Evolutionary conservation across 1,140 invertebrate species (phyloP), one percentile per base, ranked within the genome.

Genomic region (Papilio xuthus): DNA sequence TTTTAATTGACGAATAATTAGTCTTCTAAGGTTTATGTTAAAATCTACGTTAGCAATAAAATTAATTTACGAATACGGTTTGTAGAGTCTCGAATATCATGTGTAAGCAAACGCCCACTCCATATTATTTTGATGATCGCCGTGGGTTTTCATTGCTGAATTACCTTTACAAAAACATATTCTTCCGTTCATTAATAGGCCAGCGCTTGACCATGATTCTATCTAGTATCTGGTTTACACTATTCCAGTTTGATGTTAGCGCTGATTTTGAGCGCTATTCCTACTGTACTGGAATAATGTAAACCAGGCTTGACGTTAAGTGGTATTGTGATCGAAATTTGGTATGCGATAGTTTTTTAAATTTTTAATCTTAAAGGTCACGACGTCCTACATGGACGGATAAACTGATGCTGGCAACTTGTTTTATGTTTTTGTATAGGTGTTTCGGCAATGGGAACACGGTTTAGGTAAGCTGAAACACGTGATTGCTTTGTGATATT

Each of bases 401-500:
- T 6, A 37, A 37, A 37, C 7, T 37, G 32, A 37, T 37, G 32
- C 32, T 37, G 7, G 32, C 32, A 37, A 37, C 7, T 37, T 1
- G 50, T n/a, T 18, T 20, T 53, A 53, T n/a, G n/a, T 53, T 53
- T 53, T 53, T 20, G 13, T 50, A 50, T 0, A 2, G 42, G 18
- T 20, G 8, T 53, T 53, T n/a, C 18, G 8, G 18, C 50, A 53
- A 18, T 53, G n/a, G 18, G 10, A 18, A n/a, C 50, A 20, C 50
- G 50, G 18, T 73, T 44, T 73, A 71, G 15, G 47, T 37, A 76
- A 76, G 74, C 74, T 76, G 50, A 23, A 76, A 76, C 50, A 76
- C 74, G 74, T 76, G 74, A 76, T 60, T 53, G 20, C 8, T 73
- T 15, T 28, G 72, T 50, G 72, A 63, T 76, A 60, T 28, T 74